Conservation (phyloP, 35 echinoderm and acorn worm genomes). For the Amphiura filiformis region DNA sequence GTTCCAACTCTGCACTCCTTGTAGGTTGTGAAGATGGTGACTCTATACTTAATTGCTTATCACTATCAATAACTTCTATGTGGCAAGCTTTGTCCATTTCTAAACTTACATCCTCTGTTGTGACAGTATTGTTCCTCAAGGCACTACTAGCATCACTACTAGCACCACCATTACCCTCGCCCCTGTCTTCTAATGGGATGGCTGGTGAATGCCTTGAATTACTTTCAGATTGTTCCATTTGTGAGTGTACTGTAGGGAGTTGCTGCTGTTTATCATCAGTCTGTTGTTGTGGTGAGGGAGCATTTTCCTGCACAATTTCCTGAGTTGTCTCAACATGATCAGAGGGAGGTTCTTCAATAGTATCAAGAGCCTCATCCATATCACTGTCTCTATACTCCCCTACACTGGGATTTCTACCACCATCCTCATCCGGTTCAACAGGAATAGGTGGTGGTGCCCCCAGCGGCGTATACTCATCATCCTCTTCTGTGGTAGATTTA, state of each 20-base stretch:
- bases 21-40: not conserved
- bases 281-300: not conserved
- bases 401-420: not conserved
- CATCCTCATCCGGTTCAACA: not conserved
- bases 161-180: not conserved
- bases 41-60: too few relatives aligned
- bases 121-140: constrained; percentile 6
- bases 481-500: not conserved
- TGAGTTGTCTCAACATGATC: not conserved
- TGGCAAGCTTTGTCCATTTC: not conserved
- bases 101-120: not conserved
- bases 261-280: not conserved
- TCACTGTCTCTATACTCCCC: not conserved
- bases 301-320: not conserved
- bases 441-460: not conserved
- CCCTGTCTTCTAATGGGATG: not conserved
- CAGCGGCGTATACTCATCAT: not conserved
- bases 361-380: not conserved
- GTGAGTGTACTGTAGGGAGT: not conserved
- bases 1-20: not conserved
- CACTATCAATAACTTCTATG: not conserved
- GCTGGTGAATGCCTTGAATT: constrained; percentile 1
- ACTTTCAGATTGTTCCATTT: not conserved
- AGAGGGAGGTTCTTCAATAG: not conserved
- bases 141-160: not conserved